phyloP scores from a whole-genome alignment of 2,113 vertebrate species.

The Leuciscus idus region DNA sequence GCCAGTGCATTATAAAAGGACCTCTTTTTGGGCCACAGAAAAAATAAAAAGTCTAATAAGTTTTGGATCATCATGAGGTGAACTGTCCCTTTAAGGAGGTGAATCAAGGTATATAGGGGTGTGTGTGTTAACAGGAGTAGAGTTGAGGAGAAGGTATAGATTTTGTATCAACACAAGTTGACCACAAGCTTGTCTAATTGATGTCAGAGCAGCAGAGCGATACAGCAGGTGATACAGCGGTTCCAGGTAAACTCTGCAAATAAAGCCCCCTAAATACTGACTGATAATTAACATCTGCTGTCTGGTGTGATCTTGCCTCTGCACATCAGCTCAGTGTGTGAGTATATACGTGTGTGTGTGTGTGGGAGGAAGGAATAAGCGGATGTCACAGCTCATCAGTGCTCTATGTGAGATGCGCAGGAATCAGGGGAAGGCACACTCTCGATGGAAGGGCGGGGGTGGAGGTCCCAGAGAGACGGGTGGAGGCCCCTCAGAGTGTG shows the following conservation, averaged over 20 bases:
- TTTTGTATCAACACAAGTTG: background rate
- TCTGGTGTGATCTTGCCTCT: slow-evolving; percentile 53
- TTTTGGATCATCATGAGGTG: background rate
- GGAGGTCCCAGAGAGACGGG: slow-evolving; percentile 44
- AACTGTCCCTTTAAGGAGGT: background rate
- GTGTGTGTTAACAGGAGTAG: background rate
- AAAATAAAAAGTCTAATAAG: background rate
- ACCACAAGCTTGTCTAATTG: background rate
- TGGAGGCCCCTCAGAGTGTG: slow-evolving; percentile 34
- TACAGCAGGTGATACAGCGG: slow-evolving; percentile 22
- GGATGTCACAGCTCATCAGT: slow-evolving; percentile 59
- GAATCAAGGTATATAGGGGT: background rate
- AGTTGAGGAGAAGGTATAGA: background rate
- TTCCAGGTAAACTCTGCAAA: slow-evolving; percentile 21
- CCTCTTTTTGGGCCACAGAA: no score
- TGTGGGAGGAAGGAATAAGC: slow-evolving; percentile 43
- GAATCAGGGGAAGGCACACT: slow-evolving; percentile 39
- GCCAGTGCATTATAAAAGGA: background rate
- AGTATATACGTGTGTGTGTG: slow-evolving; percentile 36
- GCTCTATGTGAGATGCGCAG: slow-evolving; percentile 39
- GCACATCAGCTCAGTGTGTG: slow-evolving; percentile 39
- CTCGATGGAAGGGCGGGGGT: slow-evolving; percentile 17
- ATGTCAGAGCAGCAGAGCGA: background rate
- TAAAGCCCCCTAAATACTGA: slow-evolving; percentile 32
- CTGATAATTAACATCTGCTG: slow-evolving; percentile 58